These are phyloP conservation scores for Osmerus mordax DNA, from an alignment of 2,113 vertebrate species.

Conservation along the genomic window DNA sequence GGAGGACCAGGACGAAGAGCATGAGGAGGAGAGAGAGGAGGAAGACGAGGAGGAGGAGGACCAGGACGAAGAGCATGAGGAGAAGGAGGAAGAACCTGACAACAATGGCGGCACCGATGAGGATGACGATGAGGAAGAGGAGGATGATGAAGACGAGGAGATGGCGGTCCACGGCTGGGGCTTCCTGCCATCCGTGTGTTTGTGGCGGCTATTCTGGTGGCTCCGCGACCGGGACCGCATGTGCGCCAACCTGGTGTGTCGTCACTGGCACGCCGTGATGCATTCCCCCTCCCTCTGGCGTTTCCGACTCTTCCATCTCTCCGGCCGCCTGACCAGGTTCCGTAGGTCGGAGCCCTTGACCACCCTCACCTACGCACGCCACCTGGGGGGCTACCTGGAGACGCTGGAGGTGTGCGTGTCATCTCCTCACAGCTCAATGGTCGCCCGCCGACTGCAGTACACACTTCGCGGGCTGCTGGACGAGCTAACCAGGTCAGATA, in stretches of 20 bases:
- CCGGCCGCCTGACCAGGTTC: conserved; percentile 4
- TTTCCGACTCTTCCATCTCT: conserved; percentile 24
- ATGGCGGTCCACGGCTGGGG: neutral
- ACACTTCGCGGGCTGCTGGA: conserved; percentile 11
- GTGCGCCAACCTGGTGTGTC: conserved; percentile 26
- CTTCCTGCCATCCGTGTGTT: conserved; percentile 24
- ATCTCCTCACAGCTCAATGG: neutral
- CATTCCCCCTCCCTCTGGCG: conserved; percentile 37
- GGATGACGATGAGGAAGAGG: neutral
- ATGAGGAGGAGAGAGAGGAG: neutral
- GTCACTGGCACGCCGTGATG: conserved; percentile 30
- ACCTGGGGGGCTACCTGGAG: conserved; percentile 30
- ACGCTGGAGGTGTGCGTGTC: conserved; percentile 29
- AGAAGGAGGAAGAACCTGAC: neutral
- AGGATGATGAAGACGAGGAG: neutral
- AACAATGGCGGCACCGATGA: neutral
- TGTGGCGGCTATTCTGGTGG: conserved; percentile 26
- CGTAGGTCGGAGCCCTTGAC: neutral
- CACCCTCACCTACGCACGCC: conserved; percentile 14
- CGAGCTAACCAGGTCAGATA: conserved; percentile 31
- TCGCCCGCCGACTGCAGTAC: conserved; percentile 9
- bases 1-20: too few relatives aligned
- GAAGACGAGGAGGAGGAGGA: conserved; percentile 1
- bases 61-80: neutral
- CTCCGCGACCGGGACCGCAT: conserved; percentile 21